Percentiles rank a stretch among this genome's conserved stretches.
These are phyloP conservation scores for Drosophila falleni DNA, from an alignment of 2,888 invertebrate species.

Conservation along the genomic window DNA sequence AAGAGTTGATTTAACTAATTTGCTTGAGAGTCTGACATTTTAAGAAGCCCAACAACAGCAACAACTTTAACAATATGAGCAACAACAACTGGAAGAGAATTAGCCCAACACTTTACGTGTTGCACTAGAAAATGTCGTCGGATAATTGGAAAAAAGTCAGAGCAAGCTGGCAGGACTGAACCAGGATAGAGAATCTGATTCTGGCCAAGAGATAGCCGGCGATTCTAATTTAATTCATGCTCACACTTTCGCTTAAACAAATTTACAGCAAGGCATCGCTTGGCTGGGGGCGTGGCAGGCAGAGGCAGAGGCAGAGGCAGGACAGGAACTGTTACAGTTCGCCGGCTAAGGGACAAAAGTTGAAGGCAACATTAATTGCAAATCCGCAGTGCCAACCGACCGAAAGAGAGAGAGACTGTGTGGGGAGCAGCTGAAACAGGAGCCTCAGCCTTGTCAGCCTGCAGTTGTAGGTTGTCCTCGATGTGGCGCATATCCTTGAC, in stretches of 20 bases:
- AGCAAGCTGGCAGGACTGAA: not conserved
- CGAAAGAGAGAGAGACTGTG: not conserved
- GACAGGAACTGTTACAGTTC: slow-evolving; percentile 31
- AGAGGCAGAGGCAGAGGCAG: slow-evolving; percentile 11
- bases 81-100: not conserved
- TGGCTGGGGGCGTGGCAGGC: slow-evolving; percentile 22
- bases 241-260: slow-evolving; percentile 79
- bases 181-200: slow-evolving; percentile 49
- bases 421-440: slow-evolving; percentile 22
- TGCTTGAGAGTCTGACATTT: slow-evolving; percentile 41
- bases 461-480: slow-evolving; percentile 55
- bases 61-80: slow-evolving; percentile 7
- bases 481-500: slow-evolving; percentile 70
- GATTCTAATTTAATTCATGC: slow-evolving; percentile 80
- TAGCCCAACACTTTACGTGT: slow-evolving; percentile 49
- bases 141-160: slow-evolving; percentile 51
- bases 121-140: slow-evolving; percentile 53
- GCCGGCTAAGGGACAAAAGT: slow-evolving; percentile 68
- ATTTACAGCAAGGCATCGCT: slow-evolving; percentile 57
- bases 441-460: slow-evolving; percentile 58
- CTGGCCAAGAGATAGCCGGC: slow-evolving; percentile 55
- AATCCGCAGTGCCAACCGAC: slow-evolving; percentile 65
- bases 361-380: slow-evolving; percentile 82
- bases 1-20: slow-evolving; percentile 70
- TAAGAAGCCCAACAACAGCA: slow-evolving; percentile 25